Percentiles rank a stretch among this genome's conserved stretches.
phyloP scores from a whole-genome alignment of 2,888 invertebrate genomes.

The Salticus scenicus region DNA sequence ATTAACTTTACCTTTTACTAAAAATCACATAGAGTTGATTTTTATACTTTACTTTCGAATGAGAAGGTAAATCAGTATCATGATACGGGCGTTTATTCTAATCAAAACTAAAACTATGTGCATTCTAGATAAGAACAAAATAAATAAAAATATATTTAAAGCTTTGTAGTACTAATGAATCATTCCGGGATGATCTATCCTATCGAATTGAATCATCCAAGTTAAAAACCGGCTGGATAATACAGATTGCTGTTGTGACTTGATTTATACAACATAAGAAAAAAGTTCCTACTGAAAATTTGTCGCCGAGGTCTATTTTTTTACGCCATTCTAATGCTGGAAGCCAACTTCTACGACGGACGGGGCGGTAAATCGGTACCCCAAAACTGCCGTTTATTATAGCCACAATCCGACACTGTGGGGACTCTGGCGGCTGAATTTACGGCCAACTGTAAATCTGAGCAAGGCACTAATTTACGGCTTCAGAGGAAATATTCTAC shows the following conservation, averaged over 20 bases:
- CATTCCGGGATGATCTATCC: background rate
- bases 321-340: background rate
- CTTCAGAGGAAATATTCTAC: slow-evolving; percentile 51
- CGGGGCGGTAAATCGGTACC: slow-evolving; percentile 33
- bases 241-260: slow-evolving; percentile 47
- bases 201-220: slow-evolving; percentile 42
- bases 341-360: slow-evolving; percentile 14
- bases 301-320: slow-evolving; percentile 57
- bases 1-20: too few relatives aligned
- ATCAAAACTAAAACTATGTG: too few relatives aligned
- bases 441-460: slow-evolving; percentile 69
- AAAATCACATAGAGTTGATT: too few relatives aligned
- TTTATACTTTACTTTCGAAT: too few relatives aligned
- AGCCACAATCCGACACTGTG: slow-evolving; percentile 56
- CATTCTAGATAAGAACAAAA: too few relatives aligned
- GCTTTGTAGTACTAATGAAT: too few relatives aligned
- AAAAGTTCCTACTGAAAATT: slow-evolving; percentile 59
- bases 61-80: too few relatives aligned
- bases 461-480: slow-evolving; percentile 63
- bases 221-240: slow-evolving; percentile 22
- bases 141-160: too few relatives aligned
- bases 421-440: slow-evolving; percentile 46
- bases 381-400: slow-evolving; percentile 63
- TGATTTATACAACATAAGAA: slow-evolving; percentile 54
- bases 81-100: too few relatives aligned